A percentile compares a stretch with the other conserved stretches of the same genome.
Evolutionary conservation across 2,888 invertebrate species (phyloP).

Genomic region (Campoplex capitator): DNA sequence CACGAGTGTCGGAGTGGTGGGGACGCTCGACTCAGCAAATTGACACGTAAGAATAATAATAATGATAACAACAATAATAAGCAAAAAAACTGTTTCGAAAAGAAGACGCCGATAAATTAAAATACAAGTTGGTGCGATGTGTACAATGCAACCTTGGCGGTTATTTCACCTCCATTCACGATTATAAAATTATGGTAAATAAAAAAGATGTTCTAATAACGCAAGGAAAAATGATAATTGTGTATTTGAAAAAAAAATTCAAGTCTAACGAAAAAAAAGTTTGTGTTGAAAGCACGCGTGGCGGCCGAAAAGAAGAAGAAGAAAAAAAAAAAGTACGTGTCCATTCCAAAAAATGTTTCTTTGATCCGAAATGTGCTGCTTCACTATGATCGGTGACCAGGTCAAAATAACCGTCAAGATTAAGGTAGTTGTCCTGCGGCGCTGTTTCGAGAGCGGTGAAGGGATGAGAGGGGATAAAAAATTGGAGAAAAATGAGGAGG

Average conservation of each 20-base stretch:
- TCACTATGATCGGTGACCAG: background rate
- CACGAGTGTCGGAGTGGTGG: too few relatives aligned
- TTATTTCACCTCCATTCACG: background rate
- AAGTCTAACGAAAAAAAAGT: background rate
- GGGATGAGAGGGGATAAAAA: background rate
- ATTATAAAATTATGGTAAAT: background rate
- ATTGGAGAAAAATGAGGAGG: background rate
- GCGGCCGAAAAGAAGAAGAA: background rate
- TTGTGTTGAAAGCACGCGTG: background rate
- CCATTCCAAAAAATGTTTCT: background rate
- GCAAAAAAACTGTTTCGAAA: background rate
- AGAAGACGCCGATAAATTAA: background rate
- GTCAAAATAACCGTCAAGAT: background rate
- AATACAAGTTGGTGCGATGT: background rate
- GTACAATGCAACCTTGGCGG: background rate
- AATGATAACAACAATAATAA: background rate
- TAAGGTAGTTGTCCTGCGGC: background rate
- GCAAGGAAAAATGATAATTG: too few relatives aligned
- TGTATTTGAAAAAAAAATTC: background rate
- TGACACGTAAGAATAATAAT: background rate
- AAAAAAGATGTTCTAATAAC: too few relatives aligned
- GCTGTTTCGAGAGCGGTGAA: too few relatives aligned
- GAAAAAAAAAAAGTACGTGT: background rate
- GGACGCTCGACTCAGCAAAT: too few relatives aligned
- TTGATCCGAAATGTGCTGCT: background rate